Evolutionary conservation across 2,797 vertebrate genomes (phyloP), one percentile per base, ranked within the genome.

Genomic region (Hybognathus amarus): DNA sequence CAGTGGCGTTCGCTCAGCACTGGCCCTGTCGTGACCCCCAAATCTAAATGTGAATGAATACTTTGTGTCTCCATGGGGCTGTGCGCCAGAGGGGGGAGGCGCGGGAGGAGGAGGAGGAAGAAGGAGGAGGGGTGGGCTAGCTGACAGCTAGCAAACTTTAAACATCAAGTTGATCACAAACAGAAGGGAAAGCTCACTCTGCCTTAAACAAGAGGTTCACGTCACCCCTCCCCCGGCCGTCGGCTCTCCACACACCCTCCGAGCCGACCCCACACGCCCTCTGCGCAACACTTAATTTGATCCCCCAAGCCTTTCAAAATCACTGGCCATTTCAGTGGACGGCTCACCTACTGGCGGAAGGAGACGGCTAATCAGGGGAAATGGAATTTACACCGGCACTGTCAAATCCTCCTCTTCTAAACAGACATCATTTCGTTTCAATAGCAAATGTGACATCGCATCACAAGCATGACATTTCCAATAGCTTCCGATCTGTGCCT

Each of bases 11-110:
- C 93, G 76, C 85, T 93, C 90, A 89, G 89, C 88, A 88, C 93
- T 95, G 94, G 94, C 95, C 95, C 93, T 94, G 91, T 90, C 89
- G 87, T 95, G 95, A 96, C 95, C 95, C 94, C 94, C 67, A 90
- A 92, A 94, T 94, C 94, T 95, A 94, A 95, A 95, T 93, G 92
- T 96, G 95, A 96, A 95, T 95, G 95, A 95, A 93, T 94, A 95
- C 94, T 94, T 94, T 95, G 94, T 95, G 94, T 94, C 93, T 95
- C 93, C 91, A 91, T 91, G 91, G 91, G 93, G 91, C 92, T 91
- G 84, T 89, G 91, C 90, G 91, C 90, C 89, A 86, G 85, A 83
- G 79, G 78, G 80, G 42, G 83, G 77, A 73, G 85, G 87, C 24
- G 59, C 45, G 63, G 82, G 80, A 87, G 71, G 75, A 77, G 80